Base-by-base conservation (phyloP, 2,888 invertebrate species). In the Eupithecia pulchellata region DNA sequence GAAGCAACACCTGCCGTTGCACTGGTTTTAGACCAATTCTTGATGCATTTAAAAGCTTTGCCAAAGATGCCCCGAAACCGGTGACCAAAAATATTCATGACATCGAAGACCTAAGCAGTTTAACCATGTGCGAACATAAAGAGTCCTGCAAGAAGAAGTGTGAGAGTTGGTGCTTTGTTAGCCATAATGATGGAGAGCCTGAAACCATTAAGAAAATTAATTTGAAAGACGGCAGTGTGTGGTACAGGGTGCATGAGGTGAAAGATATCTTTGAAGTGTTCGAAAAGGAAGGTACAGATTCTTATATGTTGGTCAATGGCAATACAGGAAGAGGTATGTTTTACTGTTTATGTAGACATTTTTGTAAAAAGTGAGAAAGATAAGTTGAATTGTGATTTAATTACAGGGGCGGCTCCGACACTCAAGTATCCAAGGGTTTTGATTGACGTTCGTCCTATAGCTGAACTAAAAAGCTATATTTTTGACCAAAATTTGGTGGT, bases 1-100 rank as follows among this genome's bases (percentile, higher is more conserved):
- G 96, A 17, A 96, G 97, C 71, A 97, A 97, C 77, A 95, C 97
- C n/a, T 97, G 97, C 77, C 95, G 97, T 58, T 97, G 97, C 82
- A 97, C 97, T 0, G 97, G 97, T 0, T 97, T 97, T 79, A 93
- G 97, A 11, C 95, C 97, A 1, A 97, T 97, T 68, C 84, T 97
- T 60, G 97, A 97, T 79, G 96, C 97, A 0, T 97, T 97, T 87
- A 97, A 97, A 82, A 95, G 96, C n/a, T 96, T 97, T 74, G 96
- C 96, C 0, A 90, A 83, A 30, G 96, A 96, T 80, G 94, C 95
- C 8, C 91, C 95, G 0, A 77, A 82, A n/a, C 79, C 84, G 4
- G 34, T 77, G 11, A 86, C 93, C 0, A 88, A 90, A 25, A 86
- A 87, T 63, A 89, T 95, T 36, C 65, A 84, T 0, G 96, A 94